Percentiles rank a stretch among this genome's conserved stretches.
phyloP scores from a whole-genome alignment of 2,888 invertebrate genomes.

The Drosophila yooni region DNA sequence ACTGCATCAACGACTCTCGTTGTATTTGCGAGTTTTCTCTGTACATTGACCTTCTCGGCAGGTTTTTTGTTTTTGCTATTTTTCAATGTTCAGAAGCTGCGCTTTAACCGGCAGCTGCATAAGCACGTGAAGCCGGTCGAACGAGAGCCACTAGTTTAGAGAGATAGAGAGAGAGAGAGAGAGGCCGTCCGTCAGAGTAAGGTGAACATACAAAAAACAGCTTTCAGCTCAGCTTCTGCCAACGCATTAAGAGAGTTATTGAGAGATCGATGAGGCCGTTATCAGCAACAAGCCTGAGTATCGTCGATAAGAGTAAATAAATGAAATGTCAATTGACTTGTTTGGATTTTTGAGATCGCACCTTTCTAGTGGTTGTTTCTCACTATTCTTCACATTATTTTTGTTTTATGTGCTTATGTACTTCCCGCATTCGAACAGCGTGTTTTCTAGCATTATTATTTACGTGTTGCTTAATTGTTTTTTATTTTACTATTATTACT shows the following conservation, averaged over 20 bases:
- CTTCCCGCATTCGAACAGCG: slow-evolving; percentile 4
- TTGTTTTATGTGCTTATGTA: slow-evolving; percentile 5
- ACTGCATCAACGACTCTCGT: slow-evolving; percentile 11
- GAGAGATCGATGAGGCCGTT: slow-evolving; percentile 29
- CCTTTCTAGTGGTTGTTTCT: slow-evolving; percentile 31
- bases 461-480: slow-evolving; percentile 12
- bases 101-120: slow-evolving; percentile 36
- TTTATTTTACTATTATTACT: slow-evolving; percentile 3
- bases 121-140: slow-evolving; percentile 59
- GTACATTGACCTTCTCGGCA: slow-evolving; percentile 75
- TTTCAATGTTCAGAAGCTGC: slow-evolving; percentile 49
- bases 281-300: slow-evolving; percentile 24
- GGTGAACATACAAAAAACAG: not conserved
- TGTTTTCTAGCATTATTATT: slow-evolving; percentile 12
- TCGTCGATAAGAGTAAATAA: slow-evolving; percentile 18
- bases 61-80: slow-evolving; percentile 48
- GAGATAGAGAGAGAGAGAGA: not conserved
- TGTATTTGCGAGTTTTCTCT: slow-evolving; percentile 32
- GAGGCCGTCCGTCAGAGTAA: not conserved
- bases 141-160: not conserved
- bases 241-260: not conserved
- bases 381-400: slow-evolving; percentile 11
- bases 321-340: slow-evolving; percentile 30
- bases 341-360: slow-evolving; percentile 19
- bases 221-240: slow-evolving; percentile 13